These are phyloP conservation scores for Melipona beecheii DNA, from an alignment of 2,888 invertebrate species.

Conservation along the genomic window DNA sequence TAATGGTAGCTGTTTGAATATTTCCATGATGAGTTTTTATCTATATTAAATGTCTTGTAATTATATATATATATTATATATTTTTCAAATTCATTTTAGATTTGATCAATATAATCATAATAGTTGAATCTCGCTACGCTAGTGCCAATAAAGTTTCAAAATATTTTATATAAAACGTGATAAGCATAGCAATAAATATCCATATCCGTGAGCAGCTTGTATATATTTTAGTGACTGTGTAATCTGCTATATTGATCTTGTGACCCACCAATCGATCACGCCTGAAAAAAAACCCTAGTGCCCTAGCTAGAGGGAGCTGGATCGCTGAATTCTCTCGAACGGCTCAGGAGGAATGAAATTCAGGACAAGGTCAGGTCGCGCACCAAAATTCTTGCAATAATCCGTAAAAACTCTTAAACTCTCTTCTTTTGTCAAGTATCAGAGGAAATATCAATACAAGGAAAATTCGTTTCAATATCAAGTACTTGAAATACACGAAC, in stretches of 20 bases:
- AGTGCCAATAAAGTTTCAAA: no score
- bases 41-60: no score
- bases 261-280: background rate
- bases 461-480: background rate
- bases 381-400: conserved; percentile 28
- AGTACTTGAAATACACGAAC: accelerated
- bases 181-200: background rate
- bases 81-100: no score
- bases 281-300: background rate
- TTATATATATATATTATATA: no score
- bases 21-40: no score
- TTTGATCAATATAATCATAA: no score
- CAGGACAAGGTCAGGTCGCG: conserved; percentile 61
- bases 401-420: background rate
- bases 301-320: conserved; percentile 37
- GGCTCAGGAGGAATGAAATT: conserved; percentile 53
- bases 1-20: no score
- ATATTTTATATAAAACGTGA: no score
- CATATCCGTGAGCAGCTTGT: no score
- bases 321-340: conserved; percentile 33
- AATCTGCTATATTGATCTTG: background rate
- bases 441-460: background rate
- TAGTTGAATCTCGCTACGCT: no score
- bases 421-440: background rate
- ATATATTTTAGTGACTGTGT: background rate